Percentiles rank a stretch among this genome's conserved stretches.
phyloP scores from a whole-genome alignment of 2,797 vertebrate genomes.

The Amniataba percoides region DNA sequence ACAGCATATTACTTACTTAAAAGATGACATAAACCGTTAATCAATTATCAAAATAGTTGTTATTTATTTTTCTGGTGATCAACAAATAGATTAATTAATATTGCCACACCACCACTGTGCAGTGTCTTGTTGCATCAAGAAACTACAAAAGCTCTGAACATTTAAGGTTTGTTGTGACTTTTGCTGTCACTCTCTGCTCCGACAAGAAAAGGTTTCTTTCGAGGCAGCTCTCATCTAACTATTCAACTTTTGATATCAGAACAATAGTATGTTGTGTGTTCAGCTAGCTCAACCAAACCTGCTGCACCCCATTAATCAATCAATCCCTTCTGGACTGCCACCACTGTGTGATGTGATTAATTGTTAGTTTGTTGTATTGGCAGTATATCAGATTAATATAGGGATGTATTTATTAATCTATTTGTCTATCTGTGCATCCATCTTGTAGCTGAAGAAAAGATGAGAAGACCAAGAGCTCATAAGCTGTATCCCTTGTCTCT shows the following conservation, averaged over 20 bases:
- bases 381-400: not conserved
- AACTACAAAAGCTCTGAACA: fast-evolving
- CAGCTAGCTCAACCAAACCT: not conserved
- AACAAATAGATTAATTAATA: not conserved
- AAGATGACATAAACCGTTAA: no score
- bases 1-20: no score
- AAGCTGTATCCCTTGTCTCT: conserved; percentile 40
- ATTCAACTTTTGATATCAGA: not conserved
- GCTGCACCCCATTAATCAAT: no score
- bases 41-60: not conserved
- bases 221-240: not conserved
- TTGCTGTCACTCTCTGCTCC: not conserved
- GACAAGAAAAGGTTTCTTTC: not conserved
- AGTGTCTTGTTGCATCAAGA: not conserved
- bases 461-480: conserved; percentile 25
- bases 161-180: not conserved
- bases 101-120: not conserved
- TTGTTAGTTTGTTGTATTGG: not conserved
- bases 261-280: not conserved
- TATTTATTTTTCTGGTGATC: not conserved
- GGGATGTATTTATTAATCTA: not conserved
- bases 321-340: not conserved
- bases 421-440: not conserved
- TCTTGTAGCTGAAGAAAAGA: conserved; percentile 24
- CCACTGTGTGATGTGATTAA: not conserved